Base-by-base conservation (phyloP, 2,888 invertebrate genomes). In the Phragmatobia fuliginosa region DNA sequence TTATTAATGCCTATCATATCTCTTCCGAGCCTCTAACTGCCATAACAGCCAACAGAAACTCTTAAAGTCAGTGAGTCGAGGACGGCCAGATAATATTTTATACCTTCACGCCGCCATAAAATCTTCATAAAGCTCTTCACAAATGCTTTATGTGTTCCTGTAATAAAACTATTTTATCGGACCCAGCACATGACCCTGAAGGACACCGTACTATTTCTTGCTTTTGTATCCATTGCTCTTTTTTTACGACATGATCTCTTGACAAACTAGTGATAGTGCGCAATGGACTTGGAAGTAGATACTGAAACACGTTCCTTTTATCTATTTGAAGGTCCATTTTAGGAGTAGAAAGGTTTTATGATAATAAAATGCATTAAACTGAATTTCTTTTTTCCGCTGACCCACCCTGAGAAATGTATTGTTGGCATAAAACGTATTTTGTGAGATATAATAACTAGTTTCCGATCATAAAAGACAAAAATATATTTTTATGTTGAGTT, bases 91-190 rank as follows among this genome's bases (percentile, higher is more conserved):
- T 83, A 83, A 76, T 81, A 81, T 81, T 83, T 82, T 83, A 83
- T 78, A 73, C 75, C 75, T 77, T 79, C 69, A 62, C 78, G 68
- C 81, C 62, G 71, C 75, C 82, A 82, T 82, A 83, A 82, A 83
- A 83, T 78, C 75, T 76, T 79, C 72, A 78, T 82, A 82, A 82
- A 81, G 66, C 82, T 79, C 83, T 83, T 79, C 75, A 81, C 81
- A 76, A 82, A 81, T 83, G 83, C 63, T 83, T 83, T 82, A 82
- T 83, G 67, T 70, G 74, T 80, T 80, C 74, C 73, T 75, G 70
- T 76, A 79, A 77, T 82, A 83, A 82, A 82, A 82, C 80, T 81
- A 82, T 76, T 81, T 83, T 81, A 81, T 81, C 71, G 73, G 66
- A 59, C 70, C 71, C 62, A 73, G 45, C 28, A 66, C 62, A 38